Conservation (phyloP, 1,140 invertebrate genomes). For the Papilio glaucus region DNA sequence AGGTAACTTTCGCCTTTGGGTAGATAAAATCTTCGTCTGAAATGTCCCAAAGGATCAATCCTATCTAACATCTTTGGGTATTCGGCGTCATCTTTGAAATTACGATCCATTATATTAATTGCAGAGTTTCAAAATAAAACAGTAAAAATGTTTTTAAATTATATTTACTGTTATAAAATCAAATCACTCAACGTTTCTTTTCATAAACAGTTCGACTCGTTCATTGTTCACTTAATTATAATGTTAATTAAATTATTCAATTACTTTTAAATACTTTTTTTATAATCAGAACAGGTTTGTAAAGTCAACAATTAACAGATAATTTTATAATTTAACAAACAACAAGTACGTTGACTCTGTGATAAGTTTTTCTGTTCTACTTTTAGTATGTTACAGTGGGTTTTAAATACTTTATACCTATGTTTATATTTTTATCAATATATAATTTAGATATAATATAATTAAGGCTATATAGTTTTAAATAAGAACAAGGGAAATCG, state of each 20-base stretch:
- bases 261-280: neutral
- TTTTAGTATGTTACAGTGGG: too few relatives aligned
- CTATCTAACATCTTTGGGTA: slow-evolving; percentile 62
- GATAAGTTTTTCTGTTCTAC: neutral
- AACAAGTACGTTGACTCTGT: neutral
- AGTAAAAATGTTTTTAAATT: too few relatives aligned
- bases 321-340: neutral
- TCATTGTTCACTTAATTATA: neutral
- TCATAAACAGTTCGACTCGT: neutral
- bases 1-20: slow-evolving; percentile 65
- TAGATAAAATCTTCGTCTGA: slow-evolving; percentile 60
- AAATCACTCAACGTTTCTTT: too few relatives aligned
- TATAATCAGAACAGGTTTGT: slow-evolving; percentile 1
- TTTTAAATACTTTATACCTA: neutral
- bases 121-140: too few relatives aligned
- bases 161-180: neutral
- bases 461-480: too few relatives aligned
- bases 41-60: slow-evolving; percentile 61
- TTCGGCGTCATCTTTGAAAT: slow-evolving; percentile 55
- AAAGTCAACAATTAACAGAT: neutral
- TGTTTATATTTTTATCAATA: too few relatives aligned
- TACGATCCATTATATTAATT: slow-evolving; percentile 38
- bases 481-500: too few relatives aligned
- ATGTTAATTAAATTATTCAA: neutral
- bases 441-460: too few relatives aligned